Evolutionary conservation across 2,888 invertebrate genomes (phyloP), one percentile per base, ranked within the genome.

Genomic region (Nomada goodeniana): DNA sequence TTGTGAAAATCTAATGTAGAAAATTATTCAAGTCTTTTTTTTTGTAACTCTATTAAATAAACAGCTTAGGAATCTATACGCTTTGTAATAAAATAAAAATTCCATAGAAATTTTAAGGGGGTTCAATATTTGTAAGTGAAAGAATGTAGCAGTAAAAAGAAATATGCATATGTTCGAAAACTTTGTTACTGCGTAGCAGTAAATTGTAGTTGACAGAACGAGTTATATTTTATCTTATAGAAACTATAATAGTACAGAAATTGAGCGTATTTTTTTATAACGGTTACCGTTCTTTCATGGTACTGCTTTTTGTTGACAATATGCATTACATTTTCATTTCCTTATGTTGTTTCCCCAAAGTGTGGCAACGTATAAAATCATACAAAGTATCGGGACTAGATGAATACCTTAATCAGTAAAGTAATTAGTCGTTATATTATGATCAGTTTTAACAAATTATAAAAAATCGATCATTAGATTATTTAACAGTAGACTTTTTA

Each of bases 381-480:
- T 89, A 87, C 84, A 89, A 89, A 87, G 87, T 88, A 90, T 89
- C 84, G 83, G 89, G 90, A 90, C 90, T 91, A 91, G 91, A 91
- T 88, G 82, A 88, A 90, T 88, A 89, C 86, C 86, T 88, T 89
- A 88, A 86, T 79, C 79, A 79, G 74, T 88, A 86, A 82, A 84
- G 76, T 87, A 88, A 88, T 88, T 86, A 88, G 64, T 86, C 57
- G 26, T 87, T 87, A 85, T 79, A 86, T 87, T 86, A 88, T 76
- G 83, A 85, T 87, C 82, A 77, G 53, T 67, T 87, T 85, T 88
- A 88, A 88, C 88, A 85, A 90, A 87, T 87, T 86, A 80, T 86
- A 87, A 85, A 86, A 85, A 83, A 83, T 83, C 55, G 82, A 83
- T 82, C 85, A 79, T 86, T 83, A 86, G 76, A 82, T 83, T 82